Base-by-base conservation (phyloP, 1,140 invertebrate species). In the Cataglyphis hispanica region DNA sequence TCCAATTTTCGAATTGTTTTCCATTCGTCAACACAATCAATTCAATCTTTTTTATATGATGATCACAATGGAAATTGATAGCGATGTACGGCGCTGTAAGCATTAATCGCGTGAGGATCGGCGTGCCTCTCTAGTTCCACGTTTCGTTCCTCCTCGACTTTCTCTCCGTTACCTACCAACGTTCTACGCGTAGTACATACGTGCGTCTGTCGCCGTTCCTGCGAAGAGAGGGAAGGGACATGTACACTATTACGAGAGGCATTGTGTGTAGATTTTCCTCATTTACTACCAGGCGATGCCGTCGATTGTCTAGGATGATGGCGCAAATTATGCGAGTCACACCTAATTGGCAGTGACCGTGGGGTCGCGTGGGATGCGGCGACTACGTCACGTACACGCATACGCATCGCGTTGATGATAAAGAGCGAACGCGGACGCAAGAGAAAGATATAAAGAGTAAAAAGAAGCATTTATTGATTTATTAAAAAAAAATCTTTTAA, bases 211-310 rank as follows among this genome's bases (percentile, higher is more conserved):
- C 50, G 46, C 31, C 72, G 43, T 46, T 8, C 77, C 31, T 66
- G 58, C 53, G 53, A 63, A 53, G 19, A 10, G 25, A 50, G 31
- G 22, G n/a, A 40, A 22, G 31, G 22, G 5, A 27, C 78, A 34
- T 60, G 78, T 70, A 43, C 78, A 34, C 66, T 19, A 69, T 83
- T 43, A 61, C 46, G 77, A 86, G 77, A 86, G 84, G 88, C 84
- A 92, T 91, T 91, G 90, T 92, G 89, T 91, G 91, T 69, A 92
- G 90, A 92, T 92, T 92, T 92, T 88, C 85, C 91, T 91, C 91
- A 91, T 92, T 92, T 91, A 92, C 89, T 89, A 88, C 56, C 87
- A 77, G 80, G 89, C 86, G 78, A 88, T 89, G 80, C 78, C 86
- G 86, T 86, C 87, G 88, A 91, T 92, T 89, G 91, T 91, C 84